Evolutionary conservation across 2,113 vertebrate species (phyloP).

Genomic region (Ciconia maguari): DNA sequence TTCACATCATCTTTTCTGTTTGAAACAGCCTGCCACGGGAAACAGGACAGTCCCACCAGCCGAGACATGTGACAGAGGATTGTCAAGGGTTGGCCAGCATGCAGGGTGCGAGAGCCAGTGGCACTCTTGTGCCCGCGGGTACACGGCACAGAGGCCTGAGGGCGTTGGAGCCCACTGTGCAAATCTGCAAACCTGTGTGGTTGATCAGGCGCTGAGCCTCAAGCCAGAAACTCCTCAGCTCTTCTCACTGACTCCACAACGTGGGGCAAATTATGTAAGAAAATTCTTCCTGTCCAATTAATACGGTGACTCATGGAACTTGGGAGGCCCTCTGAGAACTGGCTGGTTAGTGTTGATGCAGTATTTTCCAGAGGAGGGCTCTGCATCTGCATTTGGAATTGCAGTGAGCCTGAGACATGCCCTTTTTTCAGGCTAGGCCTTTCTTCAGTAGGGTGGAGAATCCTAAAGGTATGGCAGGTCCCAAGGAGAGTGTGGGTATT

Average conservation of each 20-base stretch:
- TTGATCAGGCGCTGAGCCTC: background rate
- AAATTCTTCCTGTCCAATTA: background rate
- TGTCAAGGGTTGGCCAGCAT: background rate
- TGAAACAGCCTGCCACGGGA: background rate
- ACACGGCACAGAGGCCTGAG: background rate
- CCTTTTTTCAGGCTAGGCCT: background rate
- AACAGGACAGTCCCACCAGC: background rate
- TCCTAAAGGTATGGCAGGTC: background rate
- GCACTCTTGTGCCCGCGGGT: background rate
- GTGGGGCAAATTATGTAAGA: background rate
- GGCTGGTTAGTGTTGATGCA: background rate
- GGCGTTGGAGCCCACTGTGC: background rate
- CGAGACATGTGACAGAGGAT: fast-evolving
- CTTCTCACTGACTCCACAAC: background rate
- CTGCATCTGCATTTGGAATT: background rate
- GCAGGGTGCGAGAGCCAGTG: background rate
- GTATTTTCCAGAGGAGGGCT: background rate
- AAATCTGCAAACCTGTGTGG: background rate
- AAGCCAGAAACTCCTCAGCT: background rate
- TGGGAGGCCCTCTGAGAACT: background rate
- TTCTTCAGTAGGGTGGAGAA: background rate
- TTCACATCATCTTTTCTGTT: background rate
- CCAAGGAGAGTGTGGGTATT: background rate
- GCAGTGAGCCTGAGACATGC: background rate
- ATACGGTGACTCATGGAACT: background rate